Conservation (phyloP, 2,113 vertebrate genomes). For the Anthoscopus minutus region DNA sequence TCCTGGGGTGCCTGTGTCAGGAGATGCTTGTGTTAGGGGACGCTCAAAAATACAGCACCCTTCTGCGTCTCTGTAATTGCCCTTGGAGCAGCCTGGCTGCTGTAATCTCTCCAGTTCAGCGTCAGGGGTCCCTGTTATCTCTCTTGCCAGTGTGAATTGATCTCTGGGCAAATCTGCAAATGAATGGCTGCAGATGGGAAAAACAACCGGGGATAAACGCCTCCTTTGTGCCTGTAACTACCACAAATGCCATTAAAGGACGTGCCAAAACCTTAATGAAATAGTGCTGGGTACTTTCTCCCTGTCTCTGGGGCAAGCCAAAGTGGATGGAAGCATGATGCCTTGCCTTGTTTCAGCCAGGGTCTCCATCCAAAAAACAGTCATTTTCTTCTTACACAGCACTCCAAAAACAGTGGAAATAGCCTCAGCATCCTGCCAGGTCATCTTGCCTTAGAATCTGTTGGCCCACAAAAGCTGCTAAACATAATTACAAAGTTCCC, state of each 20-base stretch:
- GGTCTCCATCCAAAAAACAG: neutral
- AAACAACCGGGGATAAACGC: neutral
- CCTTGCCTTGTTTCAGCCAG: neutral
- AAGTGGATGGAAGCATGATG: neutral
- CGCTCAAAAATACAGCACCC: neutral
- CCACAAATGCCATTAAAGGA: neutral
- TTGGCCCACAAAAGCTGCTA: neutral
- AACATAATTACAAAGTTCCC: neutral
- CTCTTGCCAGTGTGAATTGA: neutral
- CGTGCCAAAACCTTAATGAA: neutral
- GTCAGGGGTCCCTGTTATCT: neutral
- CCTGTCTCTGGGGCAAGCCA: neutral
- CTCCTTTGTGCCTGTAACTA: neutral
- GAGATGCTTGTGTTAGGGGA: neutral
- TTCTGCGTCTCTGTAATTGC: neutral
- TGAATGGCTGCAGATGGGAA: neutral
- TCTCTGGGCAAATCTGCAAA: slow-evolving; percentile 1
- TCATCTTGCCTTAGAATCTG: neutral
- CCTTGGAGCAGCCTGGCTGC: neutral
- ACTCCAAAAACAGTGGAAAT: neutral
- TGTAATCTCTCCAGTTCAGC: neutral
- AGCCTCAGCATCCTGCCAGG: neutral
- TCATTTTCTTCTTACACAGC: neutral
- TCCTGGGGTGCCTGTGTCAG: neutral
- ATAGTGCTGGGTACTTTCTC: neutral